phyloP scores from a whole-genome alignment of 2,888 invertebrate species.

The Campaea margaritaria region DNA sequence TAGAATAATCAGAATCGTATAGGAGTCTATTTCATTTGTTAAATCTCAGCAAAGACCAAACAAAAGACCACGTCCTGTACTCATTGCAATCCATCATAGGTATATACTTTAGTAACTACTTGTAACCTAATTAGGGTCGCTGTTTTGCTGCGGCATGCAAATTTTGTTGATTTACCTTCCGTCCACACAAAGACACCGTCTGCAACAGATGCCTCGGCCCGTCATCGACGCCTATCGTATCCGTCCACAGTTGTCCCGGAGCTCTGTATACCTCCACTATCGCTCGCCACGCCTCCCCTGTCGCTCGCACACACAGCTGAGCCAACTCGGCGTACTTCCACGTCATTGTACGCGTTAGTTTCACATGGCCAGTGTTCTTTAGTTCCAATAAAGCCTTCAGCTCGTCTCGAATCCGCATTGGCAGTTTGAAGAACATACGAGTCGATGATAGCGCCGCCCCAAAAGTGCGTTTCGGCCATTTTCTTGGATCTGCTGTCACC shows the following conservation, averaged over 20 bases:
- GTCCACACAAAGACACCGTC: constrained; percentile 88
- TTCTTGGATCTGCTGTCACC: constrained; percentile 74
- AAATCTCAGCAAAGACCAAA: too few relatives aligned
- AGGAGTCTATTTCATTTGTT: too few relatives aligned
- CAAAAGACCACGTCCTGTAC: too few relatives aligned
- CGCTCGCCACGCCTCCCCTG: constrained; percentile 65
- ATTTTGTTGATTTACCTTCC: constrained; percentile 77
- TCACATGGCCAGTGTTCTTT: constrained; percentile 63
- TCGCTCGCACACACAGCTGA: constrained; percentile 68
- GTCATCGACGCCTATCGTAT: constrained; percentile 84
- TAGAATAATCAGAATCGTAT: too few relatives aligned
- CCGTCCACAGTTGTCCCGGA: constrained; percentile 77
- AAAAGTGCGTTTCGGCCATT: constrained; percentile 70
- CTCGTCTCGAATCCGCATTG: constrained; percentile 66
- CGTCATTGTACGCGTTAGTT: constrained; percentile 65
- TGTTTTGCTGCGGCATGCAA: too few relatives aligned
- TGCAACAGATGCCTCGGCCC: constrained; percentile 85
- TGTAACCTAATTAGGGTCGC: too few relatives aligned
- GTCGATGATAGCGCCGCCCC: constrained; percentile 52
- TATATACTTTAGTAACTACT: too few relatives aligned
- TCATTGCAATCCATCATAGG: too few relatives aligned
- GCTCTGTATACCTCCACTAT: constrained; percentile 68
- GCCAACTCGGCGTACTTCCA: constrained; percentile 77
- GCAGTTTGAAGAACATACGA: constrained; percentile 59
- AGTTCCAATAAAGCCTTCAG: constrained; percentile 67